Percentiles rank a stretch among this genome's conserved stretches.
Evolutionary conservation across 30 jellyfish, hydroid and myxozoan genomes (phyloP).

Genomic region (Clytia hemisphaerica): DNA sequence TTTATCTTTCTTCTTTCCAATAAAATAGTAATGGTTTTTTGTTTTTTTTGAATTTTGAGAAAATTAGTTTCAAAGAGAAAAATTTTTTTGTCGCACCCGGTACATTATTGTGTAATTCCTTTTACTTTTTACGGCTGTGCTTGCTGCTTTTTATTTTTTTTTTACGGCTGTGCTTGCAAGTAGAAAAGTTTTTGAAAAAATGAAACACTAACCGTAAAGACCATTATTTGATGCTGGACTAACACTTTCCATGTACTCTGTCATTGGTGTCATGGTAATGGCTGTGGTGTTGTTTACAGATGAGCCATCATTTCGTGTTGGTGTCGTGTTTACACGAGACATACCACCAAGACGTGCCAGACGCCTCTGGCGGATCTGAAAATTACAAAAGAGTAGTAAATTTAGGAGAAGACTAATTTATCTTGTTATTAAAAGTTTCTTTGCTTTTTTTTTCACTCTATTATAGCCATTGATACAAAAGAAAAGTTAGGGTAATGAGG

Average conservation of each 20-base stretch:
- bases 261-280: constrained; percentile 10
- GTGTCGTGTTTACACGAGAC: constrained; percentile 9
- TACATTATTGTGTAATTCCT: not conserved
- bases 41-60: too few relatives aligned
- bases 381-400: not conserved
- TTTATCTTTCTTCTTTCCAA: too few relatives aligned
- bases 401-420: not conserved
- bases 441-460: too few relatives aligned
- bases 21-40: too few relatives aligned
- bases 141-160: not conserved
- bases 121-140: not conserved
- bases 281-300: constrained; percentile 13
- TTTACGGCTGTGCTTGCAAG: not conserved
- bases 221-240: constrained; percentile 72
- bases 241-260: constrained; percentile 3
- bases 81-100: not conserved
- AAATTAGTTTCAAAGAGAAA: too few relatives aligned
- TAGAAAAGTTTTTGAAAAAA: not conserved
- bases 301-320: too few relatives aligned
- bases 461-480: too few relatives aligned
- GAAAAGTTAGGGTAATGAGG: not conserved
- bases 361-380: constrained; percentile 54
- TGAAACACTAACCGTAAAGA: constrained; percentile 31
- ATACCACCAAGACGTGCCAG: constrained; percentile 61
- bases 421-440: too few relatives aligned